Conservation (phyloP, 1,140 invertebrate genomes). For the Amyelois transitella region DNA sequence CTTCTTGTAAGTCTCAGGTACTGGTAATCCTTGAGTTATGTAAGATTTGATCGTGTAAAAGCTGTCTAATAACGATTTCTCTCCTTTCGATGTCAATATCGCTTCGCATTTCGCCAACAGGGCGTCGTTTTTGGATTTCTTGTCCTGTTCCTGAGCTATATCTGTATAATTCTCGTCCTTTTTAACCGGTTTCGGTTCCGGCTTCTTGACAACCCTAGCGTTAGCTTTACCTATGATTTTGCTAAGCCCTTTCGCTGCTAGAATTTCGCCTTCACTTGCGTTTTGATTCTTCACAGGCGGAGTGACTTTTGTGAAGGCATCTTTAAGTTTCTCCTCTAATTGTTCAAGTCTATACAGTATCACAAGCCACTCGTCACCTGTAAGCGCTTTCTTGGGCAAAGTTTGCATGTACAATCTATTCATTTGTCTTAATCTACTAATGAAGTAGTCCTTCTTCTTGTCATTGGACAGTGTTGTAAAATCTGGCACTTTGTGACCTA, state of each 20-base stretch:
- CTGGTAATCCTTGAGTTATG: conserved; percentile 49
- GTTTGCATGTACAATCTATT: conserved; percentile 58
- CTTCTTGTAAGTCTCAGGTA: conserved; percentile 56
- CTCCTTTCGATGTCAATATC: conserved; percentile 51
- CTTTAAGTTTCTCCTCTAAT: conserved; percentile 53
- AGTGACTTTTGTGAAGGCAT: conserved; percentile 36
- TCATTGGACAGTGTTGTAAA: conserved; percentile 36
- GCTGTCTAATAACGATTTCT: conserved; percentile 54
- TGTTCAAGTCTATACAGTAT: conserved; percentile 61
- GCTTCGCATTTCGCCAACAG: conserved; percentile 56
- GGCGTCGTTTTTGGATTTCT: conserved; percentile 40
- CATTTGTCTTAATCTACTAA: conserved; percentile 48
- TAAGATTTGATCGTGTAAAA: conserved; percentile 62
- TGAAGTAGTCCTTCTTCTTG: conserved; percentile 52
- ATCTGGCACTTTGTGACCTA: conserved; percentile 42
- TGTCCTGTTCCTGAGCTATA: conserved; percentile 30
- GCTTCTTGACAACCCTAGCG: conserved; percentile 37
- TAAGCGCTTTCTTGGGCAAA: conserved; percentile 50
- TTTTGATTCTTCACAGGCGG: conserved; percentile 31
- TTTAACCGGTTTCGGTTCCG: conserved; percentile 27
- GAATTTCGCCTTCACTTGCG: conserved; percentile 62
- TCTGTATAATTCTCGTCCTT: conserved; percentile 32
- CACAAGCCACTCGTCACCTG: conserved; percentile 62
- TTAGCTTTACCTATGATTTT: conserved; percentile 64
- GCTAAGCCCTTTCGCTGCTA: conserved; percentile 63